A percentile compares a stretch with the other conserved stretches of the same genome.
phyloP scores from a whole-genome alignment of 2,113 vertebrate species.

The Romanogobio albipinnatus region DNA sequence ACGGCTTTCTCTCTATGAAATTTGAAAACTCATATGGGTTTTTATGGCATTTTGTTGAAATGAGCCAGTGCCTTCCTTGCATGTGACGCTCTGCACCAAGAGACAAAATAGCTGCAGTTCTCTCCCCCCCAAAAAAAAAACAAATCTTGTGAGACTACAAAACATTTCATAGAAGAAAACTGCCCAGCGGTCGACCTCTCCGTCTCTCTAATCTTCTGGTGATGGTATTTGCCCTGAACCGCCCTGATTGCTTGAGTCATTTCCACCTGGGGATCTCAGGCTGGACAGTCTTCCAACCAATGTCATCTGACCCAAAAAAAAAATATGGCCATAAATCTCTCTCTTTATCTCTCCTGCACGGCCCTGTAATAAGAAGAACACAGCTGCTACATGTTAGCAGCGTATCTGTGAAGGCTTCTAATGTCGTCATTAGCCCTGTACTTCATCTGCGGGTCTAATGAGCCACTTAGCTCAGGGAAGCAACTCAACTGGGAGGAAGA shows the following conservation, averaged over 20 bases:
- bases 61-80: neutral
- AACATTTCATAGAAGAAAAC: neutral
- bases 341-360: neutral
- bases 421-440: constrained; percentile 27
- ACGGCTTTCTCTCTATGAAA: neutral
- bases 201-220: neutral
- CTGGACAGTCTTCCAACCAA: constrained; percentile 1
- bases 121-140: too few relatives aligned
- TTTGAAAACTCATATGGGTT: constrained; percentile 2
- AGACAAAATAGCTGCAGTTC: neutral
- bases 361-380: neutral
- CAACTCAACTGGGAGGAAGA: neutral
- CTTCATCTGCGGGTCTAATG: constrained; percentile 6
- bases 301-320: neutral
- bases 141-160: neutral
- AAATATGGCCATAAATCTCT: neutral
- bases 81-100: neutral
- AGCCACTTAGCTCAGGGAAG: constrained; percentile 4
- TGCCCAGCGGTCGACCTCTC: neutral
- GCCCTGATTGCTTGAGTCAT: neutral
- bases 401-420: neutral
- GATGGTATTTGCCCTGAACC: neutral
- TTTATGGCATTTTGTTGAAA: constrained; percentile 15
- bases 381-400: neutral
- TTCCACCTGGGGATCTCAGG: constrained; percentile 18